A percentile compares a stretch with the other conserved stretches of the same genome.
Conservation (phyloP, 2,888 invertebrate species). For the Cenopis cana region DNA sequence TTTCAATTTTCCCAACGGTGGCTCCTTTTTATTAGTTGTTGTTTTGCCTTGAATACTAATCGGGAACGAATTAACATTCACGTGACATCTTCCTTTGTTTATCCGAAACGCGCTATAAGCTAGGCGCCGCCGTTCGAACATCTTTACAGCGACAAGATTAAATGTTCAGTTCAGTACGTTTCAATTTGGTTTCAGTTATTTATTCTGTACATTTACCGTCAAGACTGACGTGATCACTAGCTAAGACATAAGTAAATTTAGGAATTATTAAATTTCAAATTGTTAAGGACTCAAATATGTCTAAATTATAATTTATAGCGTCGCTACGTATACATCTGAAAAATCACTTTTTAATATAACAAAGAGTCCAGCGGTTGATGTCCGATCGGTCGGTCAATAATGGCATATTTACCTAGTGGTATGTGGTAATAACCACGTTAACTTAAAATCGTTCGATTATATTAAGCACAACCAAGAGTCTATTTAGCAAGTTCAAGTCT, state of each 20-base stretch:
- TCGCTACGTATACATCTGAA: too few relatives aligned
- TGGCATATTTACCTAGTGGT: too few relatives aligned
- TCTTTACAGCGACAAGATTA: constrained; percentile 25
- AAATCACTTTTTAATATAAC: too few relatives aligned
- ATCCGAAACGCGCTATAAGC: constrained; percentile 54
- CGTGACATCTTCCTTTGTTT: constrained; percentile 64
- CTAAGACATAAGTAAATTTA: not conserved
- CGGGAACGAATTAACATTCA: constrained; percentile 72
- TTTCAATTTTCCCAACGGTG: constrained; percentile 82
- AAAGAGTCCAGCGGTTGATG: too few relatives aligned
- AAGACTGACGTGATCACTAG: not conserved
- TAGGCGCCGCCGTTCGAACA: constrained; percentile 38
- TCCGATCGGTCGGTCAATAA: too few relatives aligned
- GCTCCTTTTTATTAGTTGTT: constrained; percentile 82
- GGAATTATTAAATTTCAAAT: too few relatives aligned
- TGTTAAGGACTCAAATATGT: too few relatives aligned
- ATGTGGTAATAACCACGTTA: too few relatives aligned
- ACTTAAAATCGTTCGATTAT: too few relatives aligned
- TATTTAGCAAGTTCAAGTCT: too few relatives aligned
- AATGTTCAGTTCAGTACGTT: constrained; percentile 19
- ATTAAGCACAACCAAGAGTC: too few relatives aligned
- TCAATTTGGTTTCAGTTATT: constrained; percentile 18
- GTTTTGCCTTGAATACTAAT: constrained; percentile 82
- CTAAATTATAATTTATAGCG: too few relatives aligned
- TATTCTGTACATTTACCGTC: not conserved